Base-by-base conservation (phyloP, 2,888 invertebrate genomes). In the Pasiphila rectangulata region DNA sequence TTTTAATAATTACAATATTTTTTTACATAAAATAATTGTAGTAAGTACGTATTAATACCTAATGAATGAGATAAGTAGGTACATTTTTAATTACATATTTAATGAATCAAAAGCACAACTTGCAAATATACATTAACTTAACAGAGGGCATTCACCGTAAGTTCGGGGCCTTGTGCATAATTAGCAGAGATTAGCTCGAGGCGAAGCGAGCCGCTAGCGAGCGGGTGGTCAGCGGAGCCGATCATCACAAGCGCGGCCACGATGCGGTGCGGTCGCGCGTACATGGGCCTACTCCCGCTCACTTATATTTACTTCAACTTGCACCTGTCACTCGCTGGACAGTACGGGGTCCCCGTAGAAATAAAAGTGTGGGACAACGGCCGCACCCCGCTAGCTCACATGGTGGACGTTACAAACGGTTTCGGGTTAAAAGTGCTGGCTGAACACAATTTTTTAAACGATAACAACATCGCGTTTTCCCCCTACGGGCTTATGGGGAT, bases 401-500 rank as follows among this genome's bases (percentile, higher is more conserved):
- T 95, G 94, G 94, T 94, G 45, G 95, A 95, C 69, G 91, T 94
- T 24, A 93, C 94, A 29, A 96, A 96, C 74, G 92, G 92, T 69
- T 90, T 94, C 56, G 93, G 93, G 41, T 82, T 93, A 54, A 91
- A 92, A 72, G 89, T 94, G 61, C 87, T 96, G 0, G 89, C 93
- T 63, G 91, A 92, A 73, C 93, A 94, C 65, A 93, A 93, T 66
- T 91, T 92, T 76, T 87, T 92, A 63, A 94, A 94, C 75, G 91
- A 92, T 35, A 93, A 94, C 71, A 96, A 96, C 75, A 93, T 95
- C 42, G 96, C 95, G 2, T 93, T 96, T 70, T 96, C 96, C 0
- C 96, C 96, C 5, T 95, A 95, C 56, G 95, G 96, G 2, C 85
- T 95, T 48, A 92, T 93, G 67, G 95, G 95, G 61, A 94, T 96